phyloP scores from a whole-genome alignment of 2,797 vertebrate genomes.

The Premnoplex brunnescens region DNA sequence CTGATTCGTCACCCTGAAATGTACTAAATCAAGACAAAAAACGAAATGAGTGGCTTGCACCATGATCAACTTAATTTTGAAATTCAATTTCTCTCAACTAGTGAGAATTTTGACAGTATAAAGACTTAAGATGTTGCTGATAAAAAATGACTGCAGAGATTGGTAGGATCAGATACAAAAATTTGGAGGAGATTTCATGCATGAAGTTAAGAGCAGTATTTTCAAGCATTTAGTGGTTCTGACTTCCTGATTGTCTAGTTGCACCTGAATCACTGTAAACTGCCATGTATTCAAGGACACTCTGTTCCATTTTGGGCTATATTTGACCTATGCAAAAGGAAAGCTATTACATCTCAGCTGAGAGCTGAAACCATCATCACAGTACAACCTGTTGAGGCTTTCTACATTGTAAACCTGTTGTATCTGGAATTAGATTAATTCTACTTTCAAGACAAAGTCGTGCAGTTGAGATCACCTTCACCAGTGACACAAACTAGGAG shows the following conservation, averaged over 20 bases:
- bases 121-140: not conserved
- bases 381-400: not conserved
- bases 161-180: not conserved
- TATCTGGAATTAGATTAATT: not conserved
- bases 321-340: not conserved
- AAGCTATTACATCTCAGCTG: not conserved
- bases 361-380: not conserved
- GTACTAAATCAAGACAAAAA: not conserved
- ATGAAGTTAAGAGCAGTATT: not conserved
- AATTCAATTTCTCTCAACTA: not conserved
- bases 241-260: not conserved
- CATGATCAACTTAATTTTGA: not conserved
- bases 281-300: not conserved
- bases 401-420: not conserved
- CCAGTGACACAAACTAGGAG: not conserved
- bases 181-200: not conserved
- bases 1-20: not conserved
- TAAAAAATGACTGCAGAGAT: not conserved
- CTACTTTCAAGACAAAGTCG: not conserved
- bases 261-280: not conserved
- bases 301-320: not conserved
- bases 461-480: not conserved
- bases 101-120: not conserved
- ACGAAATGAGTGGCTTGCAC: not conserved
- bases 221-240: not conserved